A percentile compares a stretch with the other conserved stretches of the same genome.
Evolutionary conservation across 2,888 invertebrate species (phyloP).

Genomic region (Rotaria sp.): DNA sequence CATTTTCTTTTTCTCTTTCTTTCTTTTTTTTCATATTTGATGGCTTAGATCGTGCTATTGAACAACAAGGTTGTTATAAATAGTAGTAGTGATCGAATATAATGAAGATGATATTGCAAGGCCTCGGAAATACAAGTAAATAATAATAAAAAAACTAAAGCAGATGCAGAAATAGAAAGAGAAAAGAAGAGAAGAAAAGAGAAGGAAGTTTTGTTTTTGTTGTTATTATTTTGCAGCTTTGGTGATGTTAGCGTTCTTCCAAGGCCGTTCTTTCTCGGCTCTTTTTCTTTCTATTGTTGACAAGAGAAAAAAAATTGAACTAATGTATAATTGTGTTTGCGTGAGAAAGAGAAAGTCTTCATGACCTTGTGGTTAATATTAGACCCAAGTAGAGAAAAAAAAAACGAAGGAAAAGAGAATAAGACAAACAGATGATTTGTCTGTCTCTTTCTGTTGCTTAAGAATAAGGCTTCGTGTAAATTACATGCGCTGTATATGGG

Average conservation of each 20-base stretch:
- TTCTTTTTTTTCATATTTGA: not conserved
- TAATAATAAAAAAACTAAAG: not conserved
- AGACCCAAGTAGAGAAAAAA: not conserved
- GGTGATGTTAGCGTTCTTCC: not conserved
- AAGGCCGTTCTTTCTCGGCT: not conserved
- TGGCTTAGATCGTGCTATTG: not conserved
- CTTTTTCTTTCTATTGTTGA: not conserved
- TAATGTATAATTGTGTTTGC: not conserved
- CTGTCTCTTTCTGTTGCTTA: not conserved
- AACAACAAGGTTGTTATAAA: not conserved
- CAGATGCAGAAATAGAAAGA: not conserved
- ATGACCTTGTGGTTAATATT: not conserved
- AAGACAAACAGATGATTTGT: not conserved
- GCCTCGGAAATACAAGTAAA: not conserved
- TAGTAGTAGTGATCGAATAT: not conserved
- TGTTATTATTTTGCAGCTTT: conserved; percentile 5
- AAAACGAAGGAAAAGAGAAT: not conserved
- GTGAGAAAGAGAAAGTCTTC: not conserved
- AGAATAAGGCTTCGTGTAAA: not conserved
- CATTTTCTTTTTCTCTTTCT: not conserved
- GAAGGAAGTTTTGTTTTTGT: conserved; percentile 11
- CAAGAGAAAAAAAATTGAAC: not conserved
- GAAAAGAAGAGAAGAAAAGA: too few relatives aligned
- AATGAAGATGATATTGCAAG: not conserved
- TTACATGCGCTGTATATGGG: not conserved